Evolutionary conservation across 2,797 vertebrate genomes (phyloP), one percentile per base, ranked within the genome.

Genomic region (Parotocinclus haroldoi): DNA sequence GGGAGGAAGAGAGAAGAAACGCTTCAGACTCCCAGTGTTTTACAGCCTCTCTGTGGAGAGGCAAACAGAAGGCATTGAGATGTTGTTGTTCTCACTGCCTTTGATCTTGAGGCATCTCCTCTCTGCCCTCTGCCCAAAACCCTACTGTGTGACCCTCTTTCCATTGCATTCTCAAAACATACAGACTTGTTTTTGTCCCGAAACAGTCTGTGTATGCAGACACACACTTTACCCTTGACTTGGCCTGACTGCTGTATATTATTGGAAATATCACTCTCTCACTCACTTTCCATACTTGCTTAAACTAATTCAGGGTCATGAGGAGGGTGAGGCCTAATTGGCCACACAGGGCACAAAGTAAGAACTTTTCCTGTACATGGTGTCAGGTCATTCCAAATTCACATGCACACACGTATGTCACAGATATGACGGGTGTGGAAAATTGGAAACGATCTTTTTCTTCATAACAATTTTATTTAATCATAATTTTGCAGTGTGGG

Each of bases 81-180:
- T 71, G 74, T 75, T 73, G 74, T 58, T 75, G 45, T 58, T 56
- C 55, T 68, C 50, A 64, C 73, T 72, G 65, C 13, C 77, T 88
- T 82, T 88, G 79, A 87, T 86, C 77, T 85, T 7, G 49, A 74
- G 55, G 36, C 60, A 57, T 62, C 65, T 69, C 50, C 56, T 61
- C 55, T 56, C 36, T 67, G 60, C 55, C 60, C 50, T 51, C 7
- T 18, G 44, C 59, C 55, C 19, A 50, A 58, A 69, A 69, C 58
- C 72, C 52, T 66, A 58, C 66, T 66, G 63, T 48, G 55, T 59
- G 10, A 52, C 58, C 70, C 64, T 37, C 36, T 71, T 79, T 64
- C 63, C 58, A 37, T 58, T 72, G 71, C 71, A 68, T 77, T 55
- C 58, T 46, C 58, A 46, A 36, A 50, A 68, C 46, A 72, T 58